Base-by-base conservation (phyloP, 2,888 invertebrate species). In the Hirtodrosophila alboralis region DNA sequence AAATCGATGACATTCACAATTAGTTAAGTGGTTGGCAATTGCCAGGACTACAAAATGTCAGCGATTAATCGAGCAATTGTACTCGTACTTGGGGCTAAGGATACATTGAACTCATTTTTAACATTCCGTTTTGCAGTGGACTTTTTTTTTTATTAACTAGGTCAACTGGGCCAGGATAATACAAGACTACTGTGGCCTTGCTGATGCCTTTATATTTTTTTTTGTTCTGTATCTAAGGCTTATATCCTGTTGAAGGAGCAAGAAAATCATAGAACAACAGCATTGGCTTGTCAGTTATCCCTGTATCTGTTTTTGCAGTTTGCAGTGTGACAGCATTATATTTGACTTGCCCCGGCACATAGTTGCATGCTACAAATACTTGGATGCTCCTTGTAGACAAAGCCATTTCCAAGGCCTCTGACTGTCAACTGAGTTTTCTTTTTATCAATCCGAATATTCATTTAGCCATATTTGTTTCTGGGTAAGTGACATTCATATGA, bases 1-100 rank as follows among this genome's bases (percentile, higher is more conserved):
- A 67, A 77, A 74, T 77, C 77, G 75, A 81, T 84, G 66, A 77
- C 57, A 76, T 63, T 48, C 53, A 36, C 60, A 70, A 80, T 80
- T 76, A 63, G 60, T 63, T 53, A 67, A 62, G 45, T 57, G 48
- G 31, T 7, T 36, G 28, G 31, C n/a, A 44, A 38, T 44, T 38
- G 44, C 40, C 26, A 16, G 26, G 38, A 23, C n/a, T n/a, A n/a
- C 54, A 40, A 75, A 71, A 65, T 65, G 53, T 54, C 70, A 26
- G 16, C 52, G 33, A 48, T 64, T 76, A 68, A 56, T 61, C 26
- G 40, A 27, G 16, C 8, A 4, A 9, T 21, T 14, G 30, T 33
- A 18, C 18, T 26, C 30, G 21, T 7, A 16, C 12, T 30, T 34
- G 26, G n/a, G n/a, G 13, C 4, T 10, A 16, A n/a, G 7, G 2